Evolutionary conservation across 1,140 invertebrate genomes (phyloP).

Genomic region (Pseudomyrmex concolor): DNA sequence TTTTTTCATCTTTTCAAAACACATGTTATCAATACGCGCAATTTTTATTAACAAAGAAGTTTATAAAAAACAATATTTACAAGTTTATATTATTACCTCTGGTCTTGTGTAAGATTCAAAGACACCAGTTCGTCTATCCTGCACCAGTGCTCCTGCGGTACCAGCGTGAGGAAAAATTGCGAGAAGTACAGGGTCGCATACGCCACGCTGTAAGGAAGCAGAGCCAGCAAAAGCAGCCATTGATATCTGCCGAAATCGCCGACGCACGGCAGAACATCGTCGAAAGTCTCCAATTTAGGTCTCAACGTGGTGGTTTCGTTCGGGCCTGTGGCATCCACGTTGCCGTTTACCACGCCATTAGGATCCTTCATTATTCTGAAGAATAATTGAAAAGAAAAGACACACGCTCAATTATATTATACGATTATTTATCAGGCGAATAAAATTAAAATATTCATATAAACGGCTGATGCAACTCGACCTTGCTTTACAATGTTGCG

Average conservation of each 20-base stretch:
- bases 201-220: constrained; percentile 79
- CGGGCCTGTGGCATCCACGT: constrained; percentile 48
- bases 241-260: constrained; percentile 87
- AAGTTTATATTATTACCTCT: constrained; percentile 73
- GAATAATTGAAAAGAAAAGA: background rate
- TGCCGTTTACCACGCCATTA: constrained; percentile 16
- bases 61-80: no score
- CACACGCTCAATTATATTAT: background rate
- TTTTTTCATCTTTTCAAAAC: no score
- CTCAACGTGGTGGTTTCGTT: constrained; percentile 77
- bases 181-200: constrained; percentile 83
- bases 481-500: background rate
- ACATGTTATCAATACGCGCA: no score
- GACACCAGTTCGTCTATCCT: constrained; percentile 75
- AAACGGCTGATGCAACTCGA: background rate
- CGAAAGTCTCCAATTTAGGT: constrained; percentile 89
- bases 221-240: constrained; percentile 81
- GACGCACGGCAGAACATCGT: constrained; percentile 92
- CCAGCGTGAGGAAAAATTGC: constrained; percentile 83
- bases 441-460: background rate
- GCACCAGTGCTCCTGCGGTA: constrained; percentile 84
- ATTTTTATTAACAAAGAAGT: no score
- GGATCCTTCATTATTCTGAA: constrained; percentile 51
- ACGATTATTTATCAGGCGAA: background rate
- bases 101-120: constrained; percentile 72